A percentile compares a stretch with the other conserved stretches of the same genome.
phyloP scores from a whole-genome alignment of 2,888 invertebrate species.

The Dugesia japonica region DNA sequence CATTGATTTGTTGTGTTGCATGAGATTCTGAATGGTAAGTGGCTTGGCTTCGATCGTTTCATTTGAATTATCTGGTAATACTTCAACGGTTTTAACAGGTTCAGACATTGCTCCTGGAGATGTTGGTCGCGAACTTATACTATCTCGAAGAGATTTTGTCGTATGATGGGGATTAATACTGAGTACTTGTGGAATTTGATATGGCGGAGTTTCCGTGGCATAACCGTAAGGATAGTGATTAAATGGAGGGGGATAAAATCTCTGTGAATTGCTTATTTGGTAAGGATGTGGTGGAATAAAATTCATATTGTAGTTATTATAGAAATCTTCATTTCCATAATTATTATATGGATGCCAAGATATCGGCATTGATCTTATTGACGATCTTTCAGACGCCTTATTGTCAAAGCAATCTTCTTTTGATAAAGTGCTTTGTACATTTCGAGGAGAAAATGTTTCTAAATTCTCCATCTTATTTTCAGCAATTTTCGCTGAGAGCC shows the following conservation, averaged over 20 bases:
- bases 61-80: not conserved
- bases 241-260: not conserved
- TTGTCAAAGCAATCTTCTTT: not conserved
- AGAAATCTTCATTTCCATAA: not conserved
- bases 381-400: not conserved
- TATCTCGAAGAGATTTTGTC: not conserved
- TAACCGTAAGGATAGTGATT: not conserved
- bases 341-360: slow-evolving; percentile 5
- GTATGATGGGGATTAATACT: not conserved
- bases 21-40: not conserved
- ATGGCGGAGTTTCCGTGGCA: not conserved
- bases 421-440: not conserved
- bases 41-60: not conserved
- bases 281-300: not conserved
- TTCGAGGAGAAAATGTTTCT: not conserved
- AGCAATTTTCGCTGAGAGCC: not conserved
- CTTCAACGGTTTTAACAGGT: not conserved
- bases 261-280: not conserved
- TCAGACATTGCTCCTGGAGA: not conserved
- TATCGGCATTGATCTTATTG: not conserved
- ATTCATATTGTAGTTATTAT: not conserved
- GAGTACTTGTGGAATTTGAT: not conserved
- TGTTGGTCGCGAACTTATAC: not conserved
- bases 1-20: not conserved
- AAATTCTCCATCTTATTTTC: not conserved